Evolutionary conservation across 2,888 invertebrate genomes (phyloP), one percentile per base, ranked within the genome.

Genomic region (Torymus aiolomorphi): DNA sequence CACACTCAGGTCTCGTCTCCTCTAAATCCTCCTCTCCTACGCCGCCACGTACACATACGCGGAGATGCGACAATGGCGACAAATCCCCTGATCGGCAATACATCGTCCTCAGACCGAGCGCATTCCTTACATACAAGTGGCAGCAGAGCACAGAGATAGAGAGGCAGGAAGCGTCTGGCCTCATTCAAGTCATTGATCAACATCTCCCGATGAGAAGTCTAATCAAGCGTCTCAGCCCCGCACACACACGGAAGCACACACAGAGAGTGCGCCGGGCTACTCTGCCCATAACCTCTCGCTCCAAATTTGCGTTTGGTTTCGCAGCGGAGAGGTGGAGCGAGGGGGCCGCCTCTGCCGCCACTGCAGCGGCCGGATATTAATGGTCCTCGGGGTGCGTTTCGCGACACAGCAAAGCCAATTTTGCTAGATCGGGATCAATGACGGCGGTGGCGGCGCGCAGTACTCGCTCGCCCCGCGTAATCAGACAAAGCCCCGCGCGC

Each of bases 381-480:
- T 86, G 86, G 84, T 86, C 84, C 86, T 87, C 83, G 80, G 81
- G 83, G 85, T 84, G 83, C 84, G 84, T 84, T 85, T 83, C 85
- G 83, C 85, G 86, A 86, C 87, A 86, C 82, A 83, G 79, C 84
- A 84, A 84, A 86, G 86, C 86, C 87, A 87, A 87, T 83, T 87
- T 87, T 85, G 79, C 82, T 4, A 80, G 85, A 85, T 85, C 83
- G 82, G 84, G 85, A 88, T 88, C 88, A 86, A 87, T 86, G 87
- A 83, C 86, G 85, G 82, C 31, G 42, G 24, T 4, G 63, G 49
- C 13, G 62, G 13, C 20, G 11, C n/a, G n/a, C n/a, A n/a, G n/a
- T n/a, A n/a, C n/a, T 14, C 10, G 51, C 66, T 13, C n/a, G 57
- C 71, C 85, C 84, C 84, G 24, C 86, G 86, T 86, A 86, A 87